phyloP scores from a whole-genome alignment of 2,797 vertebrate species.

The Scolopax bukidnonensis region DNA sequence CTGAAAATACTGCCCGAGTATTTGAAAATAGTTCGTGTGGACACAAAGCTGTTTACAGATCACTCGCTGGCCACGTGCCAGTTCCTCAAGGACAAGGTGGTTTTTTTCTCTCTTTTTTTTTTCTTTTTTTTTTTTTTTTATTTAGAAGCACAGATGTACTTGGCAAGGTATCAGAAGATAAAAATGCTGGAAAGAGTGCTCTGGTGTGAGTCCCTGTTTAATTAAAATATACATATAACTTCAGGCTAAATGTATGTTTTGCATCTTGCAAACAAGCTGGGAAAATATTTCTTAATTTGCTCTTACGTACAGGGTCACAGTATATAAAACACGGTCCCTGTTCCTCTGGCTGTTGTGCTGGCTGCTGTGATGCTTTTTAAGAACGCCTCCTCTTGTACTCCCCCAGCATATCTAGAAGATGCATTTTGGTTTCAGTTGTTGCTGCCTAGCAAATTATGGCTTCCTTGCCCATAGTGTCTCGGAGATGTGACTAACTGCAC shows the following conservation, averaged over 20 bases:
- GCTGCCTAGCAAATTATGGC: background rate
- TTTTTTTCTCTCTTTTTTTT: background rate
- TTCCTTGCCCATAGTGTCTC: background rate
- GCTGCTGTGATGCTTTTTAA: background rate
- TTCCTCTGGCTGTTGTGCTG: background rate
- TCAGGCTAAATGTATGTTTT: background rate
- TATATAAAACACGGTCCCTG: background rate
- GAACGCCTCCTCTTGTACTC: background rate
- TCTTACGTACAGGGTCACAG: background rate
- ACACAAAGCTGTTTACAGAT: constrained; percentile 37
- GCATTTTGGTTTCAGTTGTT: background rate
- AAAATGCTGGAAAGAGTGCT: constrained; percentile 9
- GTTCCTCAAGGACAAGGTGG: constrained; percentile 51
- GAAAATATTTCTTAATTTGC: background rate
- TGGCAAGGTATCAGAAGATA: constrained; percentile 40
- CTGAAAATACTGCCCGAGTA: constrained; percentile 30
- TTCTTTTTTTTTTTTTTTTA: background rate
- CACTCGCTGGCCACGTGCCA: background rate
- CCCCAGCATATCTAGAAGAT: background rate
- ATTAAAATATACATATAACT: background rate
- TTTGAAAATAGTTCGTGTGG: constrained; percentile 33
- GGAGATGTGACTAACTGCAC: background rate
- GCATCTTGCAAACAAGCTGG: background rate
- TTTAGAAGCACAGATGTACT: constrained; percentile 26
- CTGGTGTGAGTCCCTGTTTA: background rate